Evolutionary conservation across 1,140 invertebrate species (phyloP), one percentile per base, ranked within the genome.

Genomic region (Ceratina calcarata): DNA sequence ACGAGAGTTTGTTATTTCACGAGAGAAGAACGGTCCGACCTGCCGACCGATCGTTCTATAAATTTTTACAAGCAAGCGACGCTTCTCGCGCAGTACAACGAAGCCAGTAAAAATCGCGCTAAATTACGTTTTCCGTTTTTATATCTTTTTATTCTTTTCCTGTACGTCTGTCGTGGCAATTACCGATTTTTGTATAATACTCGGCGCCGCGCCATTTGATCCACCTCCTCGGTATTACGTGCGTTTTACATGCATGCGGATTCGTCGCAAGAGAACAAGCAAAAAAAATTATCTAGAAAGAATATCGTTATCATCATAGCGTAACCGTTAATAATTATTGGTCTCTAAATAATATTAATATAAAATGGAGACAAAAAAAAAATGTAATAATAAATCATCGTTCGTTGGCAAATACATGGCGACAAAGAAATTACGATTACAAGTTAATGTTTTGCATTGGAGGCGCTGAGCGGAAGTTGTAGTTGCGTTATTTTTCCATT

Each of bases 401-500:
- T 92, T 92, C 90, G 91, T 92, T 93, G 91, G 91, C 91, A 92
- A 92, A 93, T 92, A 92, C 90, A 93, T 92, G 92, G 92, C 91
- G 90, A 90, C 78, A 92, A 91, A 89, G 76, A 87, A 91, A 85
- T 90, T 90, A 92, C 84, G 89, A 91, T 91, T 92, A 92, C 85
- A 89, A 91, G 75, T 89, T 10, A 45, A 89, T 86, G 57, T 85
- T 87, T 91, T 89, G 87, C 83, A 67, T 90, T 87, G 67, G 91
- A 92, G 92, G 91, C 92, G 91, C 92, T 92, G 91, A 93, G 91
- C 90, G 87, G 80, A 89, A 89, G 86, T 90, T 89, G 76, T 82
- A 86, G 72, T 84, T 77, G 81, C 74, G 24, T 88, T 78, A 71
- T 53, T 72, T 60, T 76, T 65, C 69, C 55, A 8, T 65, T 10